These are phyloP conservation scores for Columbina picui DNA, from an alignment of 2,113 vertebrate species.

Conservation along the genomic window DNA sequence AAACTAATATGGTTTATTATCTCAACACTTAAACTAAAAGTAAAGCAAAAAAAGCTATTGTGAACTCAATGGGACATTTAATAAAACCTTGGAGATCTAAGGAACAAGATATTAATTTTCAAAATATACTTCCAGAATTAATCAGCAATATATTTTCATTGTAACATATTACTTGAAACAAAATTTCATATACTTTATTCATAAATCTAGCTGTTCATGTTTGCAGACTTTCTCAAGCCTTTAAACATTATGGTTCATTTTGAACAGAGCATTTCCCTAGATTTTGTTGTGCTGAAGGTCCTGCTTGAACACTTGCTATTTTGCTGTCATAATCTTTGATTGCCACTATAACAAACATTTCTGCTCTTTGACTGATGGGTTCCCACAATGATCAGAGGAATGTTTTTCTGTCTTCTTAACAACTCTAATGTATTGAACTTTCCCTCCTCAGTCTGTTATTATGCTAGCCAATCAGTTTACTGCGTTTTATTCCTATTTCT, in stretches of 20 bases:
- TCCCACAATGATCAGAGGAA: background rate
- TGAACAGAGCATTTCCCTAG: background rate
- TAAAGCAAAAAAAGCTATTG: background rate
- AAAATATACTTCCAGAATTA: background rate
- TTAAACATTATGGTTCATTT: background rate
- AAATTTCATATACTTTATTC: background rate
- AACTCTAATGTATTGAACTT: background rate
- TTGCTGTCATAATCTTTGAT: background rate
- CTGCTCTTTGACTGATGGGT: background rate
- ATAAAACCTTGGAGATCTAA: background rate
- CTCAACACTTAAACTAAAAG: background rate
- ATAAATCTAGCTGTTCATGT: background rate
- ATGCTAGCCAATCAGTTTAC: background rate
- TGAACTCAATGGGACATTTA: background rate
- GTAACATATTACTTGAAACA: background rate
- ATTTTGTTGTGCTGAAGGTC: background rate
- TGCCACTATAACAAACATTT: background rate
- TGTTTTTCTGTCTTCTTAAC: background rate
- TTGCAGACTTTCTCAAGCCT: background rate
- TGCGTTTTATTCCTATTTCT: background rate
- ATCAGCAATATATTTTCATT: background rate
- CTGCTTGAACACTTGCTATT: background rate
- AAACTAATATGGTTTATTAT: background rate
- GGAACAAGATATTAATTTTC: background rate
- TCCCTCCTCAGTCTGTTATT: background rate